These are phyloP conservation scores for Heliconius aoede DNA, from an alignment of 2,888 invertebrate genomes.

Conservation along the genomic window DNA sequence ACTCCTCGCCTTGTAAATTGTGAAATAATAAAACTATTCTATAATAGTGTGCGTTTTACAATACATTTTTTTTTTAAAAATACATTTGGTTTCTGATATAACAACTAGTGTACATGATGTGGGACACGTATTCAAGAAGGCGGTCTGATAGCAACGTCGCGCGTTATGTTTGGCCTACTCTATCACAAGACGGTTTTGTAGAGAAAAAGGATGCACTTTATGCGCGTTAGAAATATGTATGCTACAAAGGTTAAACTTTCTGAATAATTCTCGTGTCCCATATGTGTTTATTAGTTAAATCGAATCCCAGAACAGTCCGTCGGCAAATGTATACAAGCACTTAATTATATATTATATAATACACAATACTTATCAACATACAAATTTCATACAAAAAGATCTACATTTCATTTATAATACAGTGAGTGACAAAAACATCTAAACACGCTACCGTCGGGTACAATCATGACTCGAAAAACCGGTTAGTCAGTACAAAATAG, in stretches of 20 bases:
- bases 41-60: conserved; percentile 73
- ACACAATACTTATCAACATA: conserved; percentile 53
- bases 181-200: conserved; percentile 42
- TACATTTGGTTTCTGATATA: conserved; percentile 67
- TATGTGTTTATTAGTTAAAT: conserved; percentile 43
- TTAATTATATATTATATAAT: conserved; percentile 51
- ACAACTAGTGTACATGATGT: conserved; percentile 63
- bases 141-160: conserved; percentile 45
- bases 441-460: conserved; percentile 70
- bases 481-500: conserved; percentile 77
- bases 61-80: conserved; percentile 67
- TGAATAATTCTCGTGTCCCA: conserved; percentile 48
- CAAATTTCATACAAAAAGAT: conserved; percentile 66
- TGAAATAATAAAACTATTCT: conserved; percentile 63
- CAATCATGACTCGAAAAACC: conserved; percentile 70
- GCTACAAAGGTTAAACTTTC: conserved; percentile 47
- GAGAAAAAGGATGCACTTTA: conserved; percentile 55
- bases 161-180: conserved; percentile 47
- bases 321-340: conserved; percentile 47
- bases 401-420: conserved; percentile 61
- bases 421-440: conserved; percentile 62
- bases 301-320: conserved; percentile 41
- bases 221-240: conserved; percentile 45
- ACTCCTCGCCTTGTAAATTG: conserved; percentile 38
- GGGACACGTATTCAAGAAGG: conserved; percentile 52